These are phyloP conservation scores for Caenorhabditis brenneri DNA, from an alignment of 1,140 invertebrate species.

Conservation along the genomic window DNA sequence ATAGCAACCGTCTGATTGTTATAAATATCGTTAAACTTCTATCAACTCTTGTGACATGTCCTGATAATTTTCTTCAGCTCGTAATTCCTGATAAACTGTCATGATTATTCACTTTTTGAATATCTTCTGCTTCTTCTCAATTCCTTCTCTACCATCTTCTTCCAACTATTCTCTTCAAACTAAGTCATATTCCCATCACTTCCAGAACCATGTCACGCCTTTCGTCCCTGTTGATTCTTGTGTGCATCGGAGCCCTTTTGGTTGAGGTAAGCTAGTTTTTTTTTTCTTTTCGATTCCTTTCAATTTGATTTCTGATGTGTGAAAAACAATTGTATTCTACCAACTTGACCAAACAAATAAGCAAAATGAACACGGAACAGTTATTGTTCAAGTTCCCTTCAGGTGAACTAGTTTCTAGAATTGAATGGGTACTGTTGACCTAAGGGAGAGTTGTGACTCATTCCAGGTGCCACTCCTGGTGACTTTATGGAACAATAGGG, in stretches of 20 bases:
- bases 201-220: slow-evolving; percentile 15
- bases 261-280: slow-evolving; percentile 7
- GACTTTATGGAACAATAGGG: neutral
- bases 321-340: neutral
- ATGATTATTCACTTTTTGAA: too few species aligned
- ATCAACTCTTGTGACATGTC: too few species aligned
- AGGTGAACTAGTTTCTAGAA: neutral
- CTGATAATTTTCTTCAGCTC: too few species aligned
- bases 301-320: neutral
- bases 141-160: neutral
- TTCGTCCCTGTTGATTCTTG: slow-evolving; percentile 23
- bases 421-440: neutral
- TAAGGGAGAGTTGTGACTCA: neutral
- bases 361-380: neutral
- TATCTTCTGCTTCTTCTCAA: neutral
- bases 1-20: too few species aligned
- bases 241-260: slow-evolving; percentile 13
- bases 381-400: neutral
- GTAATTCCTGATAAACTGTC: too few species aligned
- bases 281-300: neutral
- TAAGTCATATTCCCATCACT: neutral
- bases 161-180: neutral
- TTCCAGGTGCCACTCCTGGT: neutral
- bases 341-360: neutral
- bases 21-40: too few species aligned